phyloP scores from a whole-genome alignment of 2,113 vertebrate species.

The Nothobranchius kuhntae region DNA sequence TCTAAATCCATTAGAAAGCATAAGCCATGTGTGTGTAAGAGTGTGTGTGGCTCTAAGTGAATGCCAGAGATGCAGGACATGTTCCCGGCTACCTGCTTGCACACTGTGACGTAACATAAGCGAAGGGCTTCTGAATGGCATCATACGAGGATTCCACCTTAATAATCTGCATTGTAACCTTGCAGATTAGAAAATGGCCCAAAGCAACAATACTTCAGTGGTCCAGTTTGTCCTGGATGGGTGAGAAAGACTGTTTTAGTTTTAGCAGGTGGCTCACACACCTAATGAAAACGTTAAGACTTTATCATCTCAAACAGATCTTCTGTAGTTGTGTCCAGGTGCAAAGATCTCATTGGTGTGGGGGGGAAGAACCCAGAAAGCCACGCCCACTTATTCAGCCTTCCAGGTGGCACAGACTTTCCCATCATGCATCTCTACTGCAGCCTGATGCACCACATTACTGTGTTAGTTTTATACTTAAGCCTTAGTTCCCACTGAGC shows the following conservation, averaged over 20 bases:
- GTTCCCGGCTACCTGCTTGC: conserved; percentile 6
- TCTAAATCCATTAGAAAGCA: neutral
- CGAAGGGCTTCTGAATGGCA: neutral
- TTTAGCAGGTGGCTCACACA: too few species aligned
- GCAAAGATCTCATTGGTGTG: too few species aligned
- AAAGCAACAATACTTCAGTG: neutral
- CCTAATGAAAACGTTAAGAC: too few species aligned
- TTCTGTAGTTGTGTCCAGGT: too few species aligned
- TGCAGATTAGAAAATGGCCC: neutral
- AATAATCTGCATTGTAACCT: neutral
- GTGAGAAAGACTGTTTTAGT: too few species aligned
- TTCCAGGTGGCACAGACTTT: neutral
- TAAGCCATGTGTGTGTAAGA: neutral
- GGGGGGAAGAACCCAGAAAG: neutral
- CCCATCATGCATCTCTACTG: neutral
- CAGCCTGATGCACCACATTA: too few species aligned
- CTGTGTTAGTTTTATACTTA: too few species aligned
- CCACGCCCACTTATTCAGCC: neutral
- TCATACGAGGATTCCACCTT: too few species aligned
- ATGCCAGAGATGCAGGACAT: neutral
- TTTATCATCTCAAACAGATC: too few species aligned
- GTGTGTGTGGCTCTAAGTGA: neutral
- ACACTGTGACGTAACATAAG: conserved; percentile 15
- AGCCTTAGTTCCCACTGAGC: neutral
- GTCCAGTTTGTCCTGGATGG: neutral